phyloP scores from a whole-genome alignment of 2,888 invertebrate species.

The Limnephilus auricula region DNA sequence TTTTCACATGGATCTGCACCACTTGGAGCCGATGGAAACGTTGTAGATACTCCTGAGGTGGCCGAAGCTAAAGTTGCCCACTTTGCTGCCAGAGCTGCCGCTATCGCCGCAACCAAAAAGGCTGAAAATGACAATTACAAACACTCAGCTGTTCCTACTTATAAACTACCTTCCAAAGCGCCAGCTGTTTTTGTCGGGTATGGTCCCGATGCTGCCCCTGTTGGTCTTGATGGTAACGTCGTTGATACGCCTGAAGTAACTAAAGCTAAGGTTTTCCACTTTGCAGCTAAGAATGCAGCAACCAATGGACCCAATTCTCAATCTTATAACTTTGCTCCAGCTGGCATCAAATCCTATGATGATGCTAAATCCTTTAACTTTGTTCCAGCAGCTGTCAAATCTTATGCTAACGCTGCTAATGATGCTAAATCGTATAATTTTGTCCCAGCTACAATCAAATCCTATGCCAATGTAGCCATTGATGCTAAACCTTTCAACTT shows the following conservation, averaged over 20 bases:
- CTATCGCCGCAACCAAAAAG: constrained; percentile 67
- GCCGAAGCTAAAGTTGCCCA: constrained; percentile 72
- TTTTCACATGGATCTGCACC: constrained; percentile 42
- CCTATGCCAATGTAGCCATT: background rate
- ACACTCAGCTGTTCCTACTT: background rate
- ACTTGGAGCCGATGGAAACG: constrained; percentile 50
- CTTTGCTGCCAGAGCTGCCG: constrained; percentile 14
- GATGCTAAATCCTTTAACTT: background rate
- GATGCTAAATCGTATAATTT: background rate
- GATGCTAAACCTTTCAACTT: background rate
- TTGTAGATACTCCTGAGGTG: constrained; percentile 80
- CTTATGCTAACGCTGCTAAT: background rate
- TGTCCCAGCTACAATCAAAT: background rate
- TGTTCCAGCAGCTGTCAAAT: background rate
- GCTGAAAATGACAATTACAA: background rate
- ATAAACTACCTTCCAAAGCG: background rate
- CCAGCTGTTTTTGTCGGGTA: constrained; percentile 69
- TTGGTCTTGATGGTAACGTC: constrained; percentile 67
- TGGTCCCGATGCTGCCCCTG: constrained; percentile 29
- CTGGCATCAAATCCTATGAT: background rate
- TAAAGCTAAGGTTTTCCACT: constrained; percentile 79
- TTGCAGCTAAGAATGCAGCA: constrained; percentile 67
- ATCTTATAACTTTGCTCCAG: background rate
- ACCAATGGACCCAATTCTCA: background rate
- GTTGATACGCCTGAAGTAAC: constrained; percentile 74